Evolutionary conservation across 2,797 vertebrate genomes (phyloP).

Genomic region (Characodon lateralis): DNA sequence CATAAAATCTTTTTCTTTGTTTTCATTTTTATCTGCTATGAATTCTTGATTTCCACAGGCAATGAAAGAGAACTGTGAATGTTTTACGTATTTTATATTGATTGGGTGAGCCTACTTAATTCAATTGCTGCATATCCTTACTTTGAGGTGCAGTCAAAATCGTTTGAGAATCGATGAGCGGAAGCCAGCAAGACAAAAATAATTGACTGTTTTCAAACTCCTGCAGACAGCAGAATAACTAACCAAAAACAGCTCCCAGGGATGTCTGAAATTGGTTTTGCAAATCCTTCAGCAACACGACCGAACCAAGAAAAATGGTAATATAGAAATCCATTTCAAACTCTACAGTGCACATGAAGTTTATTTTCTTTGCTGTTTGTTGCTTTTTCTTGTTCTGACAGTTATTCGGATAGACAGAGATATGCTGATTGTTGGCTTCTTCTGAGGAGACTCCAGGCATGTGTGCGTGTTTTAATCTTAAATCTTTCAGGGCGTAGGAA

Average conservation of each 20-base stretch:
- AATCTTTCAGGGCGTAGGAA: conserved; percentile 84
- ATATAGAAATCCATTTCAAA: conserved; percentile 69
- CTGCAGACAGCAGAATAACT: conserved; percentile 79
- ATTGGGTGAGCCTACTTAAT: conserved; percentile 82
- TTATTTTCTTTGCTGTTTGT: conserved; percentile 52
- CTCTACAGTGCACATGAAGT: conserved; percentile 52
- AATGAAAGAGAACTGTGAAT: conserved; percentile 64
- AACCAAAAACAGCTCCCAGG: conserved; percentile 78
- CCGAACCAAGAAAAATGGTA: conserved; percentile 65
- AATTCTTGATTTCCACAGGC: conserved; percentile 73
- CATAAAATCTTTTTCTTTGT: conserved; percentile 74
- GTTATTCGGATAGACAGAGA: conserved; percentile 36
- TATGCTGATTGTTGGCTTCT: conserved; percentile 52
- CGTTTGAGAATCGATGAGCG: conserved; percentile 82
- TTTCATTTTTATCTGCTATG: conserved; percentile 74
- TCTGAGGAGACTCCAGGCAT: conserved; percentile 37
- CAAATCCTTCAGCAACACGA: conserved; percentile 67
- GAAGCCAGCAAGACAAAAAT: conserved; percentile 84
- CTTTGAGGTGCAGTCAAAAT: conserved; percentile 78
- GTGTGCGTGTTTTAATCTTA: conserved; percentile 73
- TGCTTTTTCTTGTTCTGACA: conserved; percentile 40
- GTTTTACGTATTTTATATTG: conserved; percentile 80
- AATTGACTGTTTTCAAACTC: conserved; percentile 85
- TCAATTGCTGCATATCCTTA: conserved; percentile 81
- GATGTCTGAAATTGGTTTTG: conserved; percentile 75